These are phyloP conservation scores for Prionailurus viverrinus DNA, from an alignment of 2,113 vertebrate species.

Conservation along the genomic window DNA sequence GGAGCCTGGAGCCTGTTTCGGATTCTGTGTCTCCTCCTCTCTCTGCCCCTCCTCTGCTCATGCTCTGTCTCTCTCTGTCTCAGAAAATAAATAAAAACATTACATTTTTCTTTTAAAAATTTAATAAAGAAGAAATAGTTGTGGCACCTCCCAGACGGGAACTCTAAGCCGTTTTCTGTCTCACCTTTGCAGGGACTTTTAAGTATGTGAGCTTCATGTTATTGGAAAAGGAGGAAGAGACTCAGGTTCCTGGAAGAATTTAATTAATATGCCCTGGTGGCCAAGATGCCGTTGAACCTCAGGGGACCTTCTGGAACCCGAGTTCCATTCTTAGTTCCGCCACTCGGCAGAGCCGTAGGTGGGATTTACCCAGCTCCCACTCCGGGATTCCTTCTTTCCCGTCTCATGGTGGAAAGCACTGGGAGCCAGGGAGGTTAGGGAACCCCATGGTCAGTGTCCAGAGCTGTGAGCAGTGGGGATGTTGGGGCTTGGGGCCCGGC, in stretches of 20 bases:
- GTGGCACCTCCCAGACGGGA: not conserved
- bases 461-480: not conserved
- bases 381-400: not conserved
- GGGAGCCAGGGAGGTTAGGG: not conserved
- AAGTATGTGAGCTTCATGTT: not conserved
- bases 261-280: rapidly evolving
- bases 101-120: too few species aligned
- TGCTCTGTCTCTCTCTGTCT: too few species aligned
- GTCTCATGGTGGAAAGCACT: not conserved
- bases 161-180: conserved; percentile 54
- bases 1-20: too few species aligned
- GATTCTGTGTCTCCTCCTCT: too few species aligned
- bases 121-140: too few species aligned
- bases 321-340: not conserved
- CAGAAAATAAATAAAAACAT: too few species aligned
- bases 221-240: not conserved
- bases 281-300: not conserved
- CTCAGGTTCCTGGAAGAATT: not conserved
- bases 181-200: conserved; percentile 63
- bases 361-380: not conserved
- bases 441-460: not conserved
- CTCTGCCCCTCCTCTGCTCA: too few species aligned
- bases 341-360: not conserved
- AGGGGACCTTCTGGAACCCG: not conserved
- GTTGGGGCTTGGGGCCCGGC: not conserved